Evolutionary conservation across 2,888 invertebrate genomes (phyloP), one percentile per base, ranked within the genome.

Genomic region (Agrilus mali): DNA sequence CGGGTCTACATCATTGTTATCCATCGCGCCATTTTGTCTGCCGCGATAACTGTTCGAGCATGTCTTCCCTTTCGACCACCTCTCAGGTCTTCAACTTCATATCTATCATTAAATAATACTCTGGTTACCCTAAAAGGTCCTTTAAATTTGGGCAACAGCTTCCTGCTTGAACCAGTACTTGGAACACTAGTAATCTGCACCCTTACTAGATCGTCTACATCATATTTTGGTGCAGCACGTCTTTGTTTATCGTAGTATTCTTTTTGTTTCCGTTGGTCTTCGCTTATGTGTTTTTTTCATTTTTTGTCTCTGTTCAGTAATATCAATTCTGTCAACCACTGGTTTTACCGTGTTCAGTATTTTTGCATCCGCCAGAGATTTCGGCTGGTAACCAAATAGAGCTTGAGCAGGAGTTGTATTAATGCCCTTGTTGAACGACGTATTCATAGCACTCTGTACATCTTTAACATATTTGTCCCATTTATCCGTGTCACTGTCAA

Each of bases 391-490:
- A 33, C 53, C 55, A 27, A 47, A 40, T 12, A 55, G 39, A 14
- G 48, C 48, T 44, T 53, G 41, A 15, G 46, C 38, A n/a, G 52
- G 53, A 7, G 53, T 49, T 12, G 40, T 36, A 27, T 44, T 47
- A 17, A 50, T 48, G 31, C 42, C 43, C 32, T 47, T 49, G 41
- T 55, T 52, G 20, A 44, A 36, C 2, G 40, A 45, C 3, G 40
- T 45, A 42, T 60, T 60, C 2, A 60, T 45, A 1, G 50, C 55
- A 41, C 43, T 50, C 40, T 54, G 54, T 6, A 53, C 41, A 37
- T 47, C 35, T 35, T 51, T 50, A 1, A 59, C 49, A 20, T 49
- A 27, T 7, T 43, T 43, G 45, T 59, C 58, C 58, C 59, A 58
- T 14, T 22, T 12, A 15, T 22, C 22, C 7, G 20, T 27, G 16